phyloP scores from a whole-genome alignment of 1,140 invertebrate species.

The Laupala kohalensis region DNA sequence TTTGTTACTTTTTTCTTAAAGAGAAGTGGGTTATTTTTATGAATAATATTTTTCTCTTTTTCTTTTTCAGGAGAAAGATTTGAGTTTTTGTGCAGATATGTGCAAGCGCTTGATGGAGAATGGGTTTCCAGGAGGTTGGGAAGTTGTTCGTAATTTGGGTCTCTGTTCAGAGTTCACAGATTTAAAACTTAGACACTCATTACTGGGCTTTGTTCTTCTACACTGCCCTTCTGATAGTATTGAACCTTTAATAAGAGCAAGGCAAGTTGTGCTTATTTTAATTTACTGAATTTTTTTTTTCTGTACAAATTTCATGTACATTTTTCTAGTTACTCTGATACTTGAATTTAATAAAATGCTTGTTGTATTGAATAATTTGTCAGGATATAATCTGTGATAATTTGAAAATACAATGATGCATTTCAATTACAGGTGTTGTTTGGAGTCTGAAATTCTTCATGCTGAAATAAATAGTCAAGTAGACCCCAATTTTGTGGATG shows the following conservation, averaged over 20 bases:
- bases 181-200: conserved; percentile 32
- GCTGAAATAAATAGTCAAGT: conserved; percentile 8
- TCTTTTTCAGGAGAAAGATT: conserved; percentile 33
- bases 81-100: conserved; percentile 31
- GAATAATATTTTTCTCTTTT: too few relatives aligned
- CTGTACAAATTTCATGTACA: neutral
- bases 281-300: neutral
- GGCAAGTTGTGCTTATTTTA: conserved; percentile 20
- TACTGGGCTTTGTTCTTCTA: conserved; percentile 40
- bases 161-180: conserved; percentile 34
- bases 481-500: conserved; percentile 1
- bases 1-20: too few relatives aligned
- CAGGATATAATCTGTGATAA: conserved; percentile 18
- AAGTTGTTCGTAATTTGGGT: conserved; percentile 35
- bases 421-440: conserved; percentile 21
- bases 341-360: too few relatives aligned
- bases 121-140: conserved; percentile 39
- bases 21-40: too few relatives aligned
- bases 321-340: too few relatives aligned
- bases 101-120: conserved; percentile 37
- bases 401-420: conserved; percentile 22
- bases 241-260: conserved; percentile 35
- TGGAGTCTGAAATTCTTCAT: conserved; percentile 9
- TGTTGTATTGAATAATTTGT: neutral
- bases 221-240: conserved; percentile 39